Evolutionary conservation across 2,888 invertebrate species (phyloP), one percentile per base, ranked within the genome.

Genomic region (Alloscopus bannaensis): DNA sequence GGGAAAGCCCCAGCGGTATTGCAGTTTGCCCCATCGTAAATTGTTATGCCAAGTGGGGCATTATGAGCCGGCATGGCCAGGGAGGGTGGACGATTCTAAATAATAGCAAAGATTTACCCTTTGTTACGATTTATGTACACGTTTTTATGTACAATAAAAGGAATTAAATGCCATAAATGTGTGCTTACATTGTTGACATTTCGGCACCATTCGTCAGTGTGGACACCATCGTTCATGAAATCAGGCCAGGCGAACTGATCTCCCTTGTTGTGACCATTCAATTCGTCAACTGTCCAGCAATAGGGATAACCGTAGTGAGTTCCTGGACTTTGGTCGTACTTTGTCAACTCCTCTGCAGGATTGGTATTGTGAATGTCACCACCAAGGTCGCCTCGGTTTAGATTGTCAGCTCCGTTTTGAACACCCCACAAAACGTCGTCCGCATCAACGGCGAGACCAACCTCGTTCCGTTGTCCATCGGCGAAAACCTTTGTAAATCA

Each of bases 361-460:
- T 85, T 85, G 29, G 71, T 73, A 57, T 83, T 83, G 52, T 84
- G 84, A 69, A 85, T 84, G 24, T 85, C 83, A 22, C 81, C 83
- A 2, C 83, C 84, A 16, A 85, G 47, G 47, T 85, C 84, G 0
- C 62, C 68, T 3, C 85, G 50, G 57, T 69, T 76, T 16, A 83
- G 55, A 36, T 72, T 72, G 40, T 80, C 80, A n/a, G 80, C 77
- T 20, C 80, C 81, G 22, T 81, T 81, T 28, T 81, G 79, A 13
- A 83, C 81, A 3, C 81, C 81, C 79, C 79, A 81, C 11, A 83
- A 50, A 26, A 78, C 45, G 4, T 68, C 81, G 57, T 69, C 47
- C 2, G 0, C n/a, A 42, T 83, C 83, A 66, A 80, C 77, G 11
- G 45, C 80, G 3, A 83, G 55, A 8, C 81, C 83, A n/a, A 80